These are phyloP conservation scores for Coreius guichenoti DNA, from an alignment of 2,797 vertebrate genomes.

Conservation along the genomic window DNA sequence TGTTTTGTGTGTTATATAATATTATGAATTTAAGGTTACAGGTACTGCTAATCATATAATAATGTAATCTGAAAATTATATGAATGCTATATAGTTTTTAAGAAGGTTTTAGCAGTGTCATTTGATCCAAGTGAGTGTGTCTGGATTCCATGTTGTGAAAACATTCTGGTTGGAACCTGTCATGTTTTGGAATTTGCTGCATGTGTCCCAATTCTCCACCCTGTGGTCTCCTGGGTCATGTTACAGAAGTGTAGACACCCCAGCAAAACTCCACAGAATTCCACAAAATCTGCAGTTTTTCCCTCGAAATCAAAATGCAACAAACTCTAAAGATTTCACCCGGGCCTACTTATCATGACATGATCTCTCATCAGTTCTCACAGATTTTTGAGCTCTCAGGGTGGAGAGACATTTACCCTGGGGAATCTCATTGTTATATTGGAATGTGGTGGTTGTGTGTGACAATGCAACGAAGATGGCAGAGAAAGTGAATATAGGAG, in stretches of 20 bases:
- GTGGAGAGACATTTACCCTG: constrained; percentile 5
- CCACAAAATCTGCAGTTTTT: background rate
- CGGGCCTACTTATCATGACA: background rate
- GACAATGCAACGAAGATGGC: background rate
- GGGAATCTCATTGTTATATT: constrained; percentile 33
- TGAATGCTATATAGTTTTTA: background rate
- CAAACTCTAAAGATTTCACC: background rate
- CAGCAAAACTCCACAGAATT: background rate
- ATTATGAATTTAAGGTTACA: background rate
- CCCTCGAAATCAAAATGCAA: background rate
- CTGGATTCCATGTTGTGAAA: background rate
- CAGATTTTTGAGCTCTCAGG: background rate
- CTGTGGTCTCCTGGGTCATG: background rate
- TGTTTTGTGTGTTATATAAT: background rate
- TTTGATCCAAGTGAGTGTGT: background rate
- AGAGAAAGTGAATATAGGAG: constrained; percentile 32
- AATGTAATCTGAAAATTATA: background rate
- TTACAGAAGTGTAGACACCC: background rate
- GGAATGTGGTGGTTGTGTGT: constrained; percentile 48
- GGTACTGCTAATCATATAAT: background rate
- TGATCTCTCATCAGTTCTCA: background rate
- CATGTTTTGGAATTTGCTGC: background rate
- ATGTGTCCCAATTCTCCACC: background rate
- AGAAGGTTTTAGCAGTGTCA: no score
- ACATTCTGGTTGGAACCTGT: background rate